Base-by-base conservation (phyloP, 2,113 vertebrate genomes). In the Paradisaea rubra region DNA sequence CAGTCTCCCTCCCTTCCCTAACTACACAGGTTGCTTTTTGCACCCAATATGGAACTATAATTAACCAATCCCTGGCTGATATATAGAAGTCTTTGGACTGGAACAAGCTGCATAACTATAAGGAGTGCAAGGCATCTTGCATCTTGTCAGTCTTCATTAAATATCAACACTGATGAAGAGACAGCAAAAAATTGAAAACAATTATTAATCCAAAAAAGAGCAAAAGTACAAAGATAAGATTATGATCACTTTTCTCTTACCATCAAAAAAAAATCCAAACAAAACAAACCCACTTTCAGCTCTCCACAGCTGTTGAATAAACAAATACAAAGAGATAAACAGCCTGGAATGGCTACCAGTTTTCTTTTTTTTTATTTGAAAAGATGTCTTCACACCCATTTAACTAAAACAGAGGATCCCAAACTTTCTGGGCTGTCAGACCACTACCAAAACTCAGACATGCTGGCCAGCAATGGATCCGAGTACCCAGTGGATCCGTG, bases 401-500 rank as follows among this genome's bases (percentile, higher is more conserved):
- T 35, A 50, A 24, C 14, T 23, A 23, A 42, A 80, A n/a, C 25
- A 42, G 5, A 4, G 11, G 13, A 70, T 20, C 35, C 9, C 35
- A 44, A 71, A 60, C 57, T 44, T 71, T 15, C 10, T 5, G 8
- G 19, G 33, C 19, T 23, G 16, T 3, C 20, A 50, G 28, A 37
- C 21, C 45, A 13, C n/a, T 9, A 54, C 22, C 16, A 50, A 42
- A 4, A 14, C 59, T 37, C 76, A n/a, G 31, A 18, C 8, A 7
- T 16, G 41, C n/a, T 14, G 19, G 11, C 22, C 13, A 44, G 23
- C 3, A 24, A 27, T 18, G 7, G 35, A 60, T 18, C 23, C n/a
- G 13, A 16, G 13, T 0, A 45, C 25, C 1, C n/a, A 23, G 10
- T 0, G 5, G 15, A 64, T 4, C 3, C 11, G 0, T 12, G 7